Evolutionary conservation across 2,888 invertebrate species (phyloP), one percentile per base, ranked within the genome.

Genomic region (Tinea trinotella): DNA sequence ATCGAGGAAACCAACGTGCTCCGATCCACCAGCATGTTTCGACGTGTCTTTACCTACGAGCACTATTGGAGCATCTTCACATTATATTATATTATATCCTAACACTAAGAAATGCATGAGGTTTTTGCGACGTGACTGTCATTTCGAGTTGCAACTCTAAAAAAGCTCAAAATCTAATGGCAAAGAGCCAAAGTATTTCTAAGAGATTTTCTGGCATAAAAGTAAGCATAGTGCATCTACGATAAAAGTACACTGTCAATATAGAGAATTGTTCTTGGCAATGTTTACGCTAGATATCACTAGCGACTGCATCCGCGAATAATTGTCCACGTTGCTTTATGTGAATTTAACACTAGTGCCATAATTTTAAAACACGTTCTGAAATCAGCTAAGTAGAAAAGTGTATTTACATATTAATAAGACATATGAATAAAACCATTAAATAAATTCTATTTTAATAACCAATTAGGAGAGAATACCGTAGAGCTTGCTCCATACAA

Each of bases 151-250:
- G 17, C 17, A 48, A 48, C 48, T 18, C 1, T 48, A 12, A 18
- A 48, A 48, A 48, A 15, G 48, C 20, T 19, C 48, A 48, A 19
- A 48, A 18, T 17, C 3, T 20, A 20, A 18, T 48, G 48, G 48
- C 48, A 48, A 19, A 20, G 6, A 5, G 48, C 48, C 48, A 48
- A 48, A 40, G 40, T 20, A 19, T 48, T 48, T 2, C 48, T 18
- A 48, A 48, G 18, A 48, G 1, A 40, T 40, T 40, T 40, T 40
- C 40, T 40, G 5, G 48, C 19, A 48, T 48, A 20, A 48, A 48
- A 48, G 19, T 48, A 48, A 48, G 48, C 20, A 17, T 18, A 48
- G 48, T 48, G 48, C 48, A 48, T 48, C 18, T 15, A 6, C 5
- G 48, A 40, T 40, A 40, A 40, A 13, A 15, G n/a, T 6, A 3